Base-by-base conservation (phyloP, 2,888 invertebrate species). In the Parnassius orleans region DNA sequence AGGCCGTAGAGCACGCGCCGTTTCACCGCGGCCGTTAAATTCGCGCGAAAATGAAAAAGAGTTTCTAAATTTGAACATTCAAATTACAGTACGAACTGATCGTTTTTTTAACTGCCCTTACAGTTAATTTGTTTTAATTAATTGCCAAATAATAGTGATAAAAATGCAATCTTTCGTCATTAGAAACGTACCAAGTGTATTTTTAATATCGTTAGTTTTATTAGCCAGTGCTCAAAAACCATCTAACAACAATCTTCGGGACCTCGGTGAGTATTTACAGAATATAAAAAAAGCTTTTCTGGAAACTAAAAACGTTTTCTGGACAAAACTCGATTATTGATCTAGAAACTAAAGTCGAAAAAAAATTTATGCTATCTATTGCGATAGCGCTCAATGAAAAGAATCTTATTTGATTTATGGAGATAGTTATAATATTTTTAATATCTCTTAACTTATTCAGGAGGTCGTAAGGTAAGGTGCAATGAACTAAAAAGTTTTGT, bases 181-280 rank as follows among this genome's bases (percentile, higher is more conserved):
- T 70, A 82, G 81, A 65, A 83, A 83, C 69, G 74, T 90, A 68
- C 83, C 83, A 41, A 82, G 86, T 84, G 86, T 90, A 68, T 67
- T 92, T 67, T 69, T 92, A 73, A 80, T 90, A 69, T 86, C 84
- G 47, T 71, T 92, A 70, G 83, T 90, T 69, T 75, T 91, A 62
- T 73, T 92, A 69, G 87, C 84, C 51, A 88, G 81, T 77, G 90
- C 91, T 57, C 92, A 92, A 77, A 87, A 87, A 73, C 72, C 84
- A 10, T 79, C 87, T 0, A 83, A 82, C 67, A 75, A 76, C 64
- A 83, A 81, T 68, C 77, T 81, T 61, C 81, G 84, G 79, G 87
- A 90, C 73, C 81, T 82, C 75, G 91, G 92, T 91, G 69, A 87
- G 90, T 83, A 56, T 41, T 56, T 47, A 53, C 5, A 33, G 5